Base-by-base conservation (phyloP, 2,797 vertebrate genomes). In the Gadopsis bispinosus region DNA sequence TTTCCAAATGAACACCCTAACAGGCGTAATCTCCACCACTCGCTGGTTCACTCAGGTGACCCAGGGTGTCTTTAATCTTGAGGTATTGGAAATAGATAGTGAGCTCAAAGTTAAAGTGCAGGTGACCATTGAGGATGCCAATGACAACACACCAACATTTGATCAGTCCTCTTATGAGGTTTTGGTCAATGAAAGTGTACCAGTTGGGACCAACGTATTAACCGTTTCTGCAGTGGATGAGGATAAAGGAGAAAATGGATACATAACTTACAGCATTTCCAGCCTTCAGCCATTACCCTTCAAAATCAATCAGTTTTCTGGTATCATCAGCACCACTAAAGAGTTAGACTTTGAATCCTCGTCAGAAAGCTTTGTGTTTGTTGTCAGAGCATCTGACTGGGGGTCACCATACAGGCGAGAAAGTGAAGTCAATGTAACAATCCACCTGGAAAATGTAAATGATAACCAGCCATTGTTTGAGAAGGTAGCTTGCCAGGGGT, bases 401-500 rank as follows among this genome's bases (percentile, higher is more conserved):
- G 98, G 98, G 9, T 97, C 97, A 1, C 98, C 98, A 0, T 99
- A 99, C 77, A 96, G 98, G 33, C 96, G 97, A 0, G 98, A 99
- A 85, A 98, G 96, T 0, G 97, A 99, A 85, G 97, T 97, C n/a
- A 99, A 98, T 37, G 95, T 99, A 59, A 98, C 97, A 1, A 93
- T 99, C 80, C 96, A 96, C 65, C 86, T 99, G 75, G 96, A 96
- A 75, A 99, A 99, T 55, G 93, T 97, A 56, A 99, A 99, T 0
- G 98, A 99, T 88, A 99, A 99, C 92, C 96, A 96, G 71, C 98
- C 98, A 0, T 92, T 99, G 61, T 99, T 99, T 93, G 98, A 99
- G 88, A 99, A 97, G 83, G 95, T 98, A 64, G 97, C 95, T 0
- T 99, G 98, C 78, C 97, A 97, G 59, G 98, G 98, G 11, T 93